phyloP scores from a whole-genome alignment of 2,113 vertebrate genomes.

The Spilogale gracilis region DNA sequence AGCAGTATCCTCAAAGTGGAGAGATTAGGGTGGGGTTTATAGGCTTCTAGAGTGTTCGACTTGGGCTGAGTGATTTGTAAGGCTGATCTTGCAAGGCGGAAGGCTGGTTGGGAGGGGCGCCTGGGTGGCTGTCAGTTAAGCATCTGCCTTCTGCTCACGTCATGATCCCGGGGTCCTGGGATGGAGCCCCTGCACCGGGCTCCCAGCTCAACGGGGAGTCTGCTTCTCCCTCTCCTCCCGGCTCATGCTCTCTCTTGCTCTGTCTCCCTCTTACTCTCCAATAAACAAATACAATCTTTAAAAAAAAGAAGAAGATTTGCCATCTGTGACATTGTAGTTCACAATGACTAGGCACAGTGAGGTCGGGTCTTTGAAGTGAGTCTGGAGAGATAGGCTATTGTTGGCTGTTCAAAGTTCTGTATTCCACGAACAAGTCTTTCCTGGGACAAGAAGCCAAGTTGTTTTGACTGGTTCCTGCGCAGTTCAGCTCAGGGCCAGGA shows the following conservation, averaged over 20 bases:
- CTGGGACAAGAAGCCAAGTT: not conserved
- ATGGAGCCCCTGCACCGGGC: no score
- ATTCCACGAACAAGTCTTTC: constrained; percentile 9
- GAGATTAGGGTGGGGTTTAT: not conserved
- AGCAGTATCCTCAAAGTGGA: not conserved
- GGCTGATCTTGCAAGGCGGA: not conserved
- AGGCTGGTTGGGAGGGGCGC: not conserved
- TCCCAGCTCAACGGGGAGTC: no score
- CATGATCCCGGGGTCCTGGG: no score
- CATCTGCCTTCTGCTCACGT: no score
- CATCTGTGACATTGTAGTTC: not conserved
- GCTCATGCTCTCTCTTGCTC: no score
- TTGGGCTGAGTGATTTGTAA: not conserved
- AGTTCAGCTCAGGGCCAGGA: constrained; percentile 5
- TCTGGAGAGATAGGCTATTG: not conserved
- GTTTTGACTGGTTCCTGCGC: not conserved
- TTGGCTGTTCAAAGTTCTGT: not conserved
- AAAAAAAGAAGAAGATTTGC: not conserved
- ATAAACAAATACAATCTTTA: no score
- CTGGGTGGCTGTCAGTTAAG: no score
- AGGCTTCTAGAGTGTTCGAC: not conserved
- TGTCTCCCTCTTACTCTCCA: no score
- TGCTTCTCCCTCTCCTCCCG: no score
- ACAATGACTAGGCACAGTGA: not conserved
- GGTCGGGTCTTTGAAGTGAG: not conserved